A percentile compares a stretch with the other conserved stretches of the same genome.
These are phyloP conservation scores for Catajapyx aquilonaris DNA, from an alignment of 1,140 invertebrate species.

Conservation along the genomic window DNA sequence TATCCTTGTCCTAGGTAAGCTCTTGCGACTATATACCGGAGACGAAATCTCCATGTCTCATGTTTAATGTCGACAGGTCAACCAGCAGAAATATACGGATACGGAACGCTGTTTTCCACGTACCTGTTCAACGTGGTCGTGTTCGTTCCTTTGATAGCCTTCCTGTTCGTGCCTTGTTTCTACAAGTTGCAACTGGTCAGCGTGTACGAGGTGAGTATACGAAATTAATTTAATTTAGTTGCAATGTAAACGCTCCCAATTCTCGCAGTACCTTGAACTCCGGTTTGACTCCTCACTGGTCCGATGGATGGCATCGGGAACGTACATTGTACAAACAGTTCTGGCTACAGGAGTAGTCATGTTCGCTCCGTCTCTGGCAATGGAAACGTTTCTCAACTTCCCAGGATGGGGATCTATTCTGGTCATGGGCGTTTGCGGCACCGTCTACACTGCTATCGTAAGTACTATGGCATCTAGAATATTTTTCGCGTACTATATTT, in stretches of 20 bases:
- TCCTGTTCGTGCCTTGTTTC: conserved; percentile 12
- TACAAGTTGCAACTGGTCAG: conserved; percentile 11
- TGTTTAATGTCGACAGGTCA: conserved; percentile 9
- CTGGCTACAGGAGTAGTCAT: conserved; percentile 7
- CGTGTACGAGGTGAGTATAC: conserved; percentile 13
- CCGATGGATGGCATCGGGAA: conserved; percentile 7
- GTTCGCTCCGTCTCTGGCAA: conserved; percentile 7
- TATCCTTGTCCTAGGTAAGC: not conserved
- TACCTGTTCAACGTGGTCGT: conserved; percentile 9
- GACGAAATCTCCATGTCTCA: too few species aligned
- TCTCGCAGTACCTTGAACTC: conserved; percentile 14
- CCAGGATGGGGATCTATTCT: conserved; percentile 10
- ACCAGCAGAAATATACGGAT: conserved; percentile 11
- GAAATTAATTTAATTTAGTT: too few species aligned
- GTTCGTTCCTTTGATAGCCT: conserved; percentile 11
- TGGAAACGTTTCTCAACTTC: conserved; percentile 9
- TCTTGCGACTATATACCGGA: too few species aligned
- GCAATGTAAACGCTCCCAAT: too few species aligned
- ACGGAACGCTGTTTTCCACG: conserved; percentile 12
- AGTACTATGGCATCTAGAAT: too few species aligned
- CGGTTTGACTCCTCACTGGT: conserved; percentile 11
- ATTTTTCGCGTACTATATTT: not conserved
- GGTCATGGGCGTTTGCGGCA: conserved; percentile 9
- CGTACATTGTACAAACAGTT: conserved; percentile 8
- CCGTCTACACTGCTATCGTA: conserved; percentile 12